A percentile compares a stretch with the other conserved stretches of the same genome.
phyloP scores from a whole-genome alignment of 1,140 invertebrate species.

The Drosophila lacteicornis region DNA sequence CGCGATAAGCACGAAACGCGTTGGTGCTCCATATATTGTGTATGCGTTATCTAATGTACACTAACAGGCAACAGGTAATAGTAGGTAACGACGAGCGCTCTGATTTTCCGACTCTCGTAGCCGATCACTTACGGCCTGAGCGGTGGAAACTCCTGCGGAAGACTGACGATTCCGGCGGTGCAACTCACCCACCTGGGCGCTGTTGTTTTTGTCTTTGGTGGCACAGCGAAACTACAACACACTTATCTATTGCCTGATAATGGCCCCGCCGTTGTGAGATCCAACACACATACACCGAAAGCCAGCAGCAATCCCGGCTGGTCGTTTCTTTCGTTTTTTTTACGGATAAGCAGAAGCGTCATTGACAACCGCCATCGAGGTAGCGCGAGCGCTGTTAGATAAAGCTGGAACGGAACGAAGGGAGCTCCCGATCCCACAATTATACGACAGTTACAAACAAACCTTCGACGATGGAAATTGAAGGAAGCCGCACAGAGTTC shows the following conservation, averaged over 20 bases:
- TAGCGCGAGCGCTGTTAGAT: constrained; percentile 23
- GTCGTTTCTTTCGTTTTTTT: constrained; percentile 25
- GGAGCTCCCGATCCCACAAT: constrained; percentile 3
- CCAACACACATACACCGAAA: constrained; percentile 6
- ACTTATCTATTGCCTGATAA: constrained; percentile 61
- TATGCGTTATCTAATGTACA: constrained; percentile 76
- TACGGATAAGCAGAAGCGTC: constrained; percentile 48
- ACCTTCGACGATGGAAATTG: not conserved
- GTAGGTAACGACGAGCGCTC: constrained; percentile 12
- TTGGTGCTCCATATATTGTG: constrained; percentile 57
- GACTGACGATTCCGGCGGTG: constrained; percentile 56
- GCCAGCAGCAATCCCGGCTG: constrained; percentile 21
- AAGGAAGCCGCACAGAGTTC: not conserved
- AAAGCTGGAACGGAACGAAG: constrained; percentile 11
- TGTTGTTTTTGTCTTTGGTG: constrained; percentile 21
- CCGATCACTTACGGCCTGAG: constrained; percentile 37
- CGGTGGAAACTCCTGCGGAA: constrained; percentile 50
- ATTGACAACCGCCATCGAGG: constrained; percentile 46
- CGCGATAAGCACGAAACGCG: constrained; percentile 62
- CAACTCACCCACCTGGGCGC: constrained; percentile 26
- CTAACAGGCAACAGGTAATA: constrained; percentile 57
- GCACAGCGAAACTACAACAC: constrained; percentile 34
- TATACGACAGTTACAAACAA: not conserved
- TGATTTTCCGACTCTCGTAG: constrained; percentile 29
- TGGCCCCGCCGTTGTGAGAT: constrained; percentile 36